Evolutionary conservation across 2,888 invertebrate genomes (phyloP).

Genomic region (Mimas tiliae): DNA sequence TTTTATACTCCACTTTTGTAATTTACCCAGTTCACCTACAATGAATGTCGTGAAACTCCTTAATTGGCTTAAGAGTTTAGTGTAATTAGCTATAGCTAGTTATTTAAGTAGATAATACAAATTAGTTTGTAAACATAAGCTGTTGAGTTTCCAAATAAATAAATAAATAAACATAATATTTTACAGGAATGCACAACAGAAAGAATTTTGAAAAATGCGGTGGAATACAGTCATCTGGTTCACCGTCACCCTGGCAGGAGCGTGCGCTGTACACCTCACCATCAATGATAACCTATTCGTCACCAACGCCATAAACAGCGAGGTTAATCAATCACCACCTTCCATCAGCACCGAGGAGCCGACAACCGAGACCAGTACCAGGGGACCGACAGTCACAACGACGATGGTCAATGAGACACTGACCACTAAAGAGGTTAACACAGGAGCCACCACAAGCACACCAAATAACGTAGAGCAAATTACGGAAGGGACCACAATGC

Average conservation of each 20-base stretch:
- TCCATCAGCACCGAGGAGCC: background rate
- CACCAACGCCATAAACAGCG: constrained; percentile 17
- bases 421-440: background rate
- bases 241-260: constrained; percentile 34
- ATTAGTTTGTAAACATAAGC: no score
- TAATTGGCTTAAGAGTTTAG: no score
- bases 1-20: no score
- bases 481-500: background rate
- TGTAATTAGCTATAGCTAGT: no score
- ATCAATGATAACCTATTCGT: constrained; percentile 2
- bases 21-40: no score
- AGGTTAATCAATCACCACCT: background rate
- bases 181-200: constrained; percentile 38
- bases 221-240: constrained; percentile 43
- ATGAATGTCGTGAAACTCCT: no score
- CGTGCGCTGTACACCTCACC: constrained; percentile 32
- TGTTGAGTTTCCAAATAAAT: no score
- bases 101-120: no score
- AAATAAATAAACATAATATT: background rate
- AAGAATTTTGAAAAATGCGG: constrained; percentile 44
- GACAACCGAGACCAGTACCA: background rate
- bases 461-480: background rate
- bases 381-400: background rate
- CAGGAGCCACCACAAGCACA: background rate
- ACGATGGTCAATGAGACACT: background rate